A percentile compares a stretch with the other conserved stretches of the same genome.
Conservation (phyloP, 2,113 vertebrate species). For the Paratilapia polleni region DNA sequence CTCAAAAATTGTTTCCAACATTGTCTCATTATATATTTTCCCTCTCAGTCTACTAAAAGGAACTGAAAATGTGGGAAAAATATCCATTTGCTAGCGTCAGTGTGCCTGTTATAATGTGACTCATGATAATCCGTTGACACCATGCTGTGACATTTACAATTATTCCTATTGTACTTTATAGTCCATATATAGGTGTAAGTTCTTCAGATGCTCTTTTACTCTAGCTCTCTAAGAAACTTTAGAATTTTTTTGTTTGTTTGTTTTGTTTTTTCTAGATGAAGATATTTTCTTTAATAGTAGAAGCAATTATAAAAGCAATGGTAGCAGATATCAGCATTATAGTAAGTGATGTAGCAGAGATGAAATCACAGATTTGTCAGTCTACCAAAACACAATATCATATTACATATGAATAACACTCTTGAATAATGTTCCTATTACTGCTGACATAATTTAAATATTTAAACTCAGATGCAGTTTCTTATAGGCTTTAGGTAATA, state of each 20-base stretch:
- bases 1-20: too few species aligned
- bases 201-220: not conserved
- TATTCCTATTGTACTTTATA: not conserved
- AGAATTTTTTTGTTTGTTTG: not conserved
- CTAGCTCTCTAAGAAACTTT: too few species aligned
- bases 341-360: not conserved
- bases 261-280: not conserved
- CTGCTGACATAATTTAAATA: not conserved
- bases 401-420: not conserved
- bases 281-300: not conserved
- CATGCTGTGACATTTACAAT: not conserved
- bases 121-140: too few species aligned
- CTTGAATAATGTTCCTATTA: not conserved
- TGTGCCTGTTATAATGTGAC: too few species aligned
- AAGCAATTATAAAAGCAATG: not conserved
- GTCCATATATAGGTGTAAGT: not conserved
- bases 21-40: not conserved
- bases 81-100: not conserved
- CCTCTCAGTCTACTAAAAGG: not conserved
- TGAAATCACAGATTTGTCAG: not conserved
- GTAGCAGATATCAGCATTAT: not conserved
- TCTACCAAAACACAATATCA: not conserved
- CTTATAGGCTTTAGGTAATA: not conserved
- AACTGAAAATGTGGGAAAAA: not conserved
- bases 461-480: slow-evolving; percentile 1